A percentile compares a stretch with the other conserved stretches of the same genome.
These are phyloP conservation scores for Yponomeuta evonymella DNA, from an alignment of 2,888 invertebrate species.

Conservation along the genomic window DNA sequence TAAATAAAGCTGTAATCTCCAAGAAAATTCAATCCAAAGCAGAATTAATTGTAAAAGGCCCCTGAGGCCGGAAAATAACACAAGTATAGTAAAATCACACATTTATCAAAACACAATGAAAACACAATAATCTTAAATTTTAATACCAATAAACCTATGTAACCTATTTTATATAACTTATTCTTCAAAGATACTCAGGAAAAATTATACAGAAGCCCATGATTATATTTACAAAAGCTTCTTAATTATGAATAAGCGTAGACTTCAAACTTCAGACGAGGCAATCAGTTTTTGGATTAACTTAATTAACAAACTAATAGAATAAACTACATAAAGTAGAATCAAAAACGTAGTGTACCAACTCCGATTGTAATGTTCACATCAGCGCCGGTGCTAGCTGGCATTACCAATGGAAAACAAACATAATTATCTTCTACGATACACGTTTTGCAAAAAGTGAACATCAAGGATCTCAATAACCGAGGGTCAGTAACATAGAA, in stretches of 20 bases:
- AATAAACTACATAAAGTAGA: conserved; percentile 11
- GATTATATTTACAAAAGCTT: neutral
- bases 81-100: neutral
- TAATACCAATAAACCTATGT: neutral
- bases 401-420: too few species aligned
- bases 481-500: too few species aligned
- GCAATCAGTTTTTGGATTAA: neutral
- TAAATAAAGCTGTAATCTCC: too few species aligned
- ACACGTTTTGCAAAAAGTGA: too few species aligned
- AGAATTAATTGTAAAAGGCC: neutral
- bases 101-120: neutral
- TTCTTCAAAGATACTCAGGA: neutral
- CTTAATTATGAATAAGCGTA: neutral
- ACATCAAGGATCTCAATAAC: too few species aligned
- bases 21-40: too few species aligned
- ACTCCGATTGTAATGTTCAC: too few species aligned
- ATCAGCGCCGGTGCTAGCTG: too few species aligned
- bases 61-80: neutral
- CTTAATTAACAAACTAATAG: neutral
- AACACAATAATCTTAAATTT: neutral
- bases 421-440: too few species aligned
- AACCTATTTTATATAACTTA: neutral
- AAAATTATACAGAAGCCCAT: neutral
- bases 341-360: conserved; percentile 16
- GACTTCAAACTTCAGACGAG: neutral